Evolutionary conservation across 1,140 invertebrate genomes (phyloP).

Genomic region (Monochamus saltuarius): DNA sequence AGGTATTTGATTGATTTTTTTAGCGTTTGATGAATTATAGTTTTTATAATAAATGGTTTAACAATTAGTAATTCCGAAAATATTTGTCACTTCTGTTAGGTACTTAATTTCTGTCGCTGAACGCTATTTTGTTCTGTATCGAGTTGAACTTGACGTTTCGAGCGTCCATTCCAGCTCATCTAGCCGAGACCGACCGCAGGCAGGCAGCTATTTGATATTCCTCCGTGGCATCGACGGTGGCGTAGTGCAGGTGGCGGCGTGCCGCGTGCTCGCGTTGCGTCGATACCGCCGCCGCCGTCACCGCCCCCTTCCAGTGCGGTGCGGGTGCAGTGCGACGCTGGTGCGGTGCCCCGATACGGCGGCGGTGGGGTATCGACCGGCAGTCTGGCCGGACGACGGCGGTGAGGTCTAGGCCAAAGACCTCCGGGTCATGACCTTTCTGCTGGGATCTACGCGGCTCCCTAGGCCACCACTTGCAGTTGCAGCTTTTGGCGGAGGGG

Average conservation of each 20-base stretch:
- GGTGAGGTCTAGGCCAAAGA: slow-evolving; percentile 46
- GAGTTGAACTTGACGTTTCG: too few species aligned
- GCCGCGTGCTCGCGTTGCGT: slow-evolving; percentile 11
- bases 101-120: neutral
- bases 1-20: neutral
- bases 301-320: slow-evolving; percentile 10
- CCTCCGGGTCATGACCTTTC: slow-evolving; percentile 40
- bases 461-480: too few species aligned
- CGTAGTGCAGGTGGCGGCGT: slow-evolving; percentile 29
- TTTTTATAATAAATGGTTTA: neutral
- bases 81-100: neutral
- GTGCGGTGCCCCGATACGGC: slow-evolving; percentile 21
- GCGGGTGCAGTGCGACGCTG: slow-evolving; percentile 31
- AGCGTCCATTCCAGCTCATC: too few species aligned
- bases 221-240: slow-evolving; percentile 5
- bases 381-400: slow-evolving; percentile 22
- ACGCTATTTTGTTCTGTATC: neutral
- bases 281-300: neutral
- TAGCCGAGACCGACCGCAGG: too few species aligned
- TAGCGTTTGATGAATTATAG: neutral
- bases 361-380: slow-evolving; percentile 28
- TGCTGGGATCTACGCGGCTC: neutral
- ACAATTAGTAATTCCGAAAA: neutral
- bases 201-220: too few species aligned
- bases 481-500: too few species aligned